phyloP scores from a whole-genome alignment of 1,140 invertebrate species.

The Papilio dardanus region DNA sequence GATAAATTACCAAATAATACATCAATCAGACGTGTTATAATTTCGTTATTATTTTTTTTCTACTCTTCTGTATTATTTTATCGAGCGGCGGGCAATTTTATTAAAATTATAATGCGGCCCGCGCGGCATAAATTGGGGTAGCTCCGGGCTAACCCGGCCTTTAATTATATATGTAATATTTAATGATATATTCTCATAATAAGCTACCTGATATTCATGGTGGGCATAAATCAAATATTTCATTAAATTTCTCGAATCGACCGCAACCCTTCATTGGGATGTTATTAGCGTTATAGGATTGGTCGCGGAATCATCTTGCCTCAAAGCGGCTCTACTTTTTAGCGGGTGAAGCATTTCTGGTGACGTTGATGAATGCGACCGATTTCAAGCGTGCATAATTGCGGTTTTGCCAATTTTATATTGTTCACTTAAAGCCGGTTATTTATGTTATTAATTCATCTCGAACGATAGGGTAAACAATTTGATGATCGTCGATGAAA shows the following conservation, averaged over 20 bases:
- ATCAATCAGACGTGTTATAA: constrained; percentile 82
- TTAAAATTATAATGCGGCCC: constrained; percentile 75
- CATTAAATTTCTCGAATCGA: constrained; percentile 74
- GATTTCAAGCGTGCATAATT: constrained; percentile 58
- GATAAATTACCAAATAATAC: constrained; percentile 82
- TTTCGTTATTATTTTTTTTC: constrained; percentile 66
- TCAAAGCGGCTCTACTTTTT: constrained; percentile 52
- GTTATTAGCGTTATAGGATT: constrained; percentile 68
- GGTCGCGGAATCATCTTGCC: constrained; percentile 58
- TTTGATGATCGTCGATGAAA: not conserved
- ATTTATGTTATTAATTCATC: constrained; percentile 21
- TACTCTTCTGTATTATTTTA: constrained; percentile 56
- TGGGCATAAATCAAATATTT: constrained; percentile 81
- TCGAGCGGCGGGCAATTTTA: constrained; percentile 72
- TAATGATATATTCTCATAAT: constrained; percentile 81
- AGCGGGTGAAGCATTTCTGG: constrained; percentile 57
- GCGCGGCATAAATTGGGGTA: constrained; percentile 74
- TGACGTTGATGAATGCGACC: constrained; percentile 75
- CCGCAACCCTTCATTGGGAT: constrained; percentile 73
- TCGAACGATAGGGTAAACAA: constrained; percentile 14
- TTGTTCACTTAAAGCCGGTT: constrained; percentile 38
- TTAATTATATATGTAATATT: constrained; percentile 81
- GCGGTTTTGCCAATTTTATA: constrained; percentile 42
- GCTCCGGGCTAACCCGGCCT: constrained; percentile 70
- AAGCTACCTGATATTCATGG: constrained; percentile 77